Base-by-base conservation (phyloP, 2,797 vertebrate species). In the Leptatherina wallacei region DNA sequence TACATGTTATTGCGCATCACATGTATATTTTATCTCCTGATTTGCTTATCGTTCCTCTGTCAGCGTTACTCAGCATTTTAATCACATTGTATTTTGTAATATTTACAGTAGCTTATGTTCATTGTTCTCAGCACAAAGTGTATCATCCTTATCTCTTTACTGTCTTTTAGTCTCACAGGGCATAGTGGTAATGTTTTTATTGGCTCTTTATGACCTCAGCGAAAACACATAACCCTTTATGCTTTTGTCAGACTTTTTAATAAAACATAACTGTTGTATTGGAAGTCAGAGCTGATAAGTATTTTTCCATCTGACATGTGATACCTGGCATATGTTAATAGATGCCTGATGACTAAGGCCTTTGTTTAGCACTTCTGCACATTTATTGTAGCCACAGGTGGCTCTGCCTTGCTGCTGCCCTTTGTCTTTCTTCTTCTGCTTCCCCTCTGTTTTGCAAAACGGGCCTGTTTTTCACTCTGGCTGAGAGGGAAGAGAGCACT, bases 341-440 rank as follows among this genome's bases (percentile, higher is more conserved):
- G 59, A 66, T 18, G 69, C 60, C 42, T 52, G 52, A 66, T 81
- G 81, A 79, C 80, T 82, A 77, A 71, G 68, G 16, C 57, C 70
- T 88, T 90, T 89, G 86, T 91, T 83, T 62, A 5, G 65, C 73
- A 62, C 81, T 51, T 79, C 44, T 82, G 75, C 64, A 69, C 71
- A 76, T 84, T 83, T 74, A 65, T 47, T 70, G 57, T 0, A 87
- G 81, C 87, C 86, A 89, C 90, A 91, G 88, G 89, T 89, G 81
- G 76, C 69, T 84, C 58, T 24, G n/a, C 83, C 75, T 73, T 14
- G 22, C 63, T 24, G 27, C 63, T 42, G 61, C 60, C n/a, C n/a
- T 36, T 61, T 65, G 16, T 40, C 62, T 61, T 69, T 72, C 67
- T 74, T 69, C 52, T 56, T 56, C 42, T 74, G 52, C 65, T 51